Evolutionary conservation across 2,888 invertebrate species (phyloP).

Genomic region (Adela reaumurella): DNA sequence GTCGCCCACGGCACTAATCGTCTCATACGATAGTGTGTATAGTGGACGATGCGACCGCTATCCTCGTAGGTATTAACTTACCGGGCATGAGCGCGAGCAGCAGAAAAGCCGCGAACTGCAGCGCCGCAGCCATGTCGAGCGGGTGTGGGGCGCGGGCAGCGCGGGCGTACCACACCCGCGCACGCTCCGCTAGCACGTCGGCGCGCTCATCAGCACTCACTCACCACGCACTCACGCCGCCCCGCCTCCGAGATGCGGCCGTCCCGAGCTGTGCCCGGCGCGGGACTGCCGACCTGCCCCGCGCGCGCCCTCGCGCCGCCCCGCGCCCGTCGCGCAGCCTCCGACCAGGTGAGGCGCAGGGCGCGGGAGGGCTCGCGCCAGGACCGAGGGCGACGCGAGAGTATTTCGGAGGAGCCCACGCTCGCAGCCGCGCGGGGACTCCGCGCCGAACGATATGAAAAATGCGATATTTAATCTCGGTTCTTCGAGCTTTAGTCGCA

Average conservation of each 20-base stretch:
- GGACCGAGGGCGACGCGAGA: not conserved
- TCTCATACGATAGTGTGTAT: too few relatives aligned
- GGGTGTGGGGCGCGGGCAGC: slow-evolving; percentile 41
- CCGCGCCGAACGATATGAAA: not conserved
- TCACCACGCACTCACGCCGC: slow-evolving; percentile 30
- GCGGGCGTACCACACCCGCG: slow-evolving; percentile 55
- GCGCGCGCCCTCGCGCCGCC: slow-evolving; percentile 18
- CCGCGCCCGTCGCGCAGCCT: slow-evolving; percentile 5
- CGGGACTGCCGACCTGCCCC: slow-evolving; percentile 33
- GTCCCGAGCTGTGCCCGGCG: slow-evolving; percentile 45
- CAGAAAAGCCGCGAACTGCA: slow-evolving; percentile 11
- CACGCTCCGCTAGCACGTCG: slow-evolving; percentile 48
- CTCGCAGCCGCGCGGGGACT: not conserved
- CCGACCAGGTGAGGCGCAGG: slow-evolving; percentile 2
- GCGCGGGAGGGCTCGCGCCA: slow-evolving; percentile 5
- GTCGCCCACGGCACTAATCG: not conserved
- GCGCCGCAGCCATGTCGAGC: slow-evolving; percentile 44
- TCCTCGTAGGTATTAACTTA: slow-evolving; percentile 23
- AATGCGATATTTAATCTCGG: not conserved
- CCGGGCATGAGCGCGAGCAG: slow-evolving; percentile 44
- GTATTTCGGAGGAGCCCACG: not conserved
- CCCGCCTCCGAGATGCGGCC: slow-evolving; percentile 20
- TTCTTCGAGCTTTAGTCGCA: not conserved
- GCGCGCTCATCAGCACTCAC: slow-evolving; percentile 29
- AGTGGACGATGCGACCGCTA: too few relatives aligned